phyloP scores from a whole-genome alignment of 2,888 invertebrate species.

The Callyntrura sp. region DNA sequence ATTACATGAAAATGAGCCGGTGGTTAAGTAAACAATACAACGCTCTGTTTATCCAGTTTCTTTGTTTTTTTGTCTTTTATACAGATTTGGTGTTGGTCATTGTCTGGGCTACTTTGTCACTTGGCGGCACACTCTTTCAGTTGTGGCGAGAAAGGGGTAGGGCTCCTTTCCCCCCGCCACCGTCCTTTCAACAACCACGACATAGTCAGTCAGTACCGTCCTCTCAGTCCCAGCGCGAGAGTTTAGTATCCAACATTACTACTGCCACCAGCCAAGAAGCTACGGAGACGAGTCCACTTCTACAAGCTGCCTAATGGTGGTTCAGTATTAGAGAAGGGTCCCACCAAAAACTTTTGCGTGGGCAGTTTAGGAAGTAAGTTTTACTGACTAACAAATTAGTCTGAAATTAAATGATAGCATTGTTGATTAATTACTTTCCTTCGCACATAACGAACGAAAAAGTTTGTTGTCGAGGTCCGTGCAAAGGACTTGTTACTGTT shows the following conservation, averaged over 20 bases:
- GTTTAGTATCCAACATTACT: constrained; percentile 32
- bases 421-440: too few species aligned
- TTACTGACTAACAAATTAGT: background rate
- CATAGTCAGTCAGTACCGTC: constrained; percentile 49
- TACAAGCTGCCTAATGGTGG: background rate
- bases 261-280: constrained; percentile 20
- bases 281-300: constrained; percentile 58
- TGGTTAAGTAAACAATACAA: background rate
- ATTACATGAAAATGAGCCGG: constrained; percentile 32
- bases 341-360: background rate
- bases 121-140: constrained; percentile 88
- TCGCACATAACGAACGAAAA: background rate
- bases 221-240: constrained; percentile 26
- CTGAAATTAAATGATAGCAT: too few species aligned
- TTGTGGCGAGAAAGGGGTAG: constrained; percentile 87
- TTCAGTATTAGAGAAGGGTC: background rate
- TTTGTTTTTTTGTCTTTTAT: constrained; percentile 83
- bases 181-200: constrained; percentile 35
- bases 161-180: constrained; percentile 87
- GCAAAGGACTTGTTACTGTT: background rate
- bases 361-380: background rate
- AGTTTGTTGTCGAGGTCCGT: background rate
- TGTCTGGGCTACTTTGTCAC: constrained; percentile 87
- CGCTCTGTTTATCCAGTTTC: background rate
- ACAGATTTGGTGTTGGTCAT: constrained; percentile 88